Evolutionary conservation across 53 echinoderm and acorn worm genomes (phyloP), one percentile per base, ranked within the genome.

Genomic region (Crossaster papposus): DNA sequence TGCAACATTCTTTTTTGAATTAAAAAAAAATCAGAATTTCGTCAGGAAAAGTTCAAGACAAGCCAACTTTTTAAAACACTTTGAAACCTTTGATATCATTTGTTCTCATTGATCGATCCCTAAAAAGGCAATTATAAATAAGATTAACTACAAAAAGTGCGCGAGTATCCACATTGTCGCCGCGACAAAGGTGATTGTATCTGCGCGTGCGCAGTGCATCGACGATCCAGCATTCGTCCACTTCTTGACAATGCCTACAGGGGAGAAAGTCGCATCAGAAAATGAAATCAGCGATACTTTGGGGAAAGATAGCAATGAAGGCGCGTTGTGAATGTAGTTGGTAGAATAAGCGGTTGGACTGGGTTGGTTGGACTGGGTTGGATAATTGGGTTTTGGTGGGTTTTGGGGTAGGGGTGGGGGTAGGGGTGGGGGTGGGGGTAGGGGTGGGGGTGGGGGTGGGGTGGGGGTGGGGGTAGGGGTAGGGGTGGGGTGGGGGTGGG

Each of bases 221-320:
- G 78, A 78, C 55, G 80, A 54, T 30, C 30, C 80, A n/a, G 28
- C 30, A 32, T 30, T 80, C 80, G 11, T 80, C 80, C 80, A 80
- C 80, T 31, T 20, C 15, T 55, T 58, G 2, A 50, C 55, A 58
- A 11, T 26, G 23, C 55, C 80, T 80, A 34, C 23, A 80, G 51
- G n/a, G n/a, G 13, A 18, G 31, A 31, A 32, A 55, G 44, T 28
- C 6, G 58, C 44, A 80, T 8, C 12, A 54, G 18, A 30, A 54
- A n/a, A 80, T 30, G 26, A 50, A 51, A 44, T 44, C 22, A 44
- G 32, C n/a, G 4, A 79, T 77, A 77, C 36, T 2, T 8, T 2
- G 0, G 23, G 8, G 29, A 30, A 30, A 28, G n/a, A 4, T 71
- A 12, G 6, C 71, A 3, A 44, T 44, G 9, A 7, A 9, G 44